Percentiles rank a stretch among this genome's conserved stretches.
Conservation (phyloP, 2,797 vertebrate genomes). For the Thalassophryne amazonica region DNA sequence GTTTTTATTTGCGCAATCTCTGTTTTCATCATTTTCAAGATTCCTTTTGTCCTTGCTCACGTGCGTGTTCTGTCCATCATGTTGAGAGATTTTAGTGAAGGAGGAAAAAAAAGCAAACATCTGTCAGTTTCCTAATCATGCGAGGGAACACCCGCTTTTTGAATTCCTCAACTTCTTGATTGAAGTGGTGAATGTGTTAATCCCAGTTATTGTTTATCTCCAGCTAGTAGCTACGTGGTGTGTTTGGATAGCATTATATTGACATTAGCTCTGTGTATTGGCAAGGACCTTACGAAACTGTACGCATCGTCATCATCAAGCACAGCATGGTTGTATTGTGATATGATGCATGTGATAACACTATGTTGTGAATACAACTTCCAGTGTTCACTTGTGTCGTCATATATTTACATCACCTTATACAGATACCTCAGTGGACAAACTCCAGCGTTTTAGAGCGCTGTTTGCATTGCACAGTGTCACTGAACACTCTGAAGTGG, state of each 20-base stretch:
- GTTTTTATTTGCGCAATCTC: not conserved
- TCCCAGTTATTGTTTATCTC: not conserved
- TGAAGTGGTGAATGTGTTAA: not conserved
- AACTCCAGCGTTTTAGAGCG: no score
- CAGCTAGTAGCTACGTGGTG: constrained; percentile 1
- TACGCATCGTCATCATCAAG: no score
- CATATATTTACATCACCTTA: no score
- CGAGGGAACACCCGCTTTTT: not conserved
- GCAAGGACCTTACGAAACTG: no score
- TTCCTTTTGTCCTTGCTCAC: not conserved
- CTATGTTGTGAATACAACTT: no score
- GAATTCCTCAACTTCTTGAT: not conserved
- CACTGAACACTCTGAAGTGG: no score
- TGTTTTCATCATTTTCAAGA: not conserved
- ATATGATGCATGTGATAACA: no score
- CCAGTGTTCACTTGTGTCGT: no score
- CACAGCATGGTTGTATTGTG: no score
- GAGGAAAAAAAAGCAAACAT: constrained; percentile 7
- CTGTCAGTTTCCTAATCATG: not conserved
- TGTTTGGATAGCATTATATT: constrained; percentile 7
- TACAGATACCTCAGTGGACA: no score
- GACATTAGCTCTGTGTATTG: no score
- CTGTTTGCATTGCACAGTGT: no score
- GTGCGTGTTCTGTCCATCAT: not conserved
- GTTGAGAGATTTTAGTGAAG: not conserved